A percentile compares a stretch with the other conserved stretches of the same genome.
Evolutionary conservation across 2,113 vertebrate species (phyloP).

Genomic region (Phylloscopus trochiloides): DNA sequence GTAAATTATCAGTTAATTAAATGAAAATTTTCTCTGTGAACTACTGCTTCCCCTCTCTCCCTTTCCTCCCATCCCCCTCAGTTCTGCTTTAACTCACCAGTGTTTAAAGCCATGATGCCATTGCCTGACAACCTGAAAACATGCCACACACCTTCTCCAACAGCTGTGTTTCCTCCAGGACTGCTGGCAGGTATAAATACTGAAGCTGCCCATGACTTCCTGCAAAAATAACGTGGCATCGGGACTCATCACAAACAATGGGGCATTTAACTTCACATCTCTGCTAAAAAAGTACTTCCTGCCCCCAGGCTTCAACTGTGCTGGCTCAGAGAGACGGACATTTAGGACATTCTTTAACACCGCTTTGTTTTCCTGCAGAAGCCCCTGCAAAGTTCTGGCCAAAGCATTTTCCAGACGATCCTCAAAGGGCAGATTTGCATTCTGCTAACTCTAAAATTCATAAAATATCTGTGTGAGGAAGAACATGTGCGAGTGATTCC

Average conservation of each 20-base stretch:
- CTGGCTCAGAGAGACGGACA: neutral
- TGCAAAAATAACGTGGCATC: neutral
- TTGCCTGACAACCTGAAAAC: neutral
- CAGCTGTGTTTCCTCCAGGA: neutral
- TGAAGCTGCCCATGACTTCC: neutral
- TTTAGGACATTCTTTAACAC: neutral
- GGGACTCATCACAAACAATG: neutral
- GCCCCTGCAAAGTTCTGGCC: neutral
- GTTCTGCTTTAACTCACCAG: neutral
- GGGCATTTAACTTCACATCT: neutral
- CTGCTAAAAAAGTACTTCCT: neutral
- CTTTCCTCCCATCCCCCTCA: neutral
- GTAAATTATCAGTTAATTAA: constrained; percentile 42
- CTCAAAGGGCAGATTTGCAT: neutral
- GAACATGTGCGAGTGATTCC: neutral
- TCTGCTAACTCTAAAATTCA: neutral
- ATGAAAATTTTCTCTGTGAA: neutral
- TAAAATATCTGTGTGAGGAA: neutral
- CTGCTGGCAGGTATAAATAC: neutral
- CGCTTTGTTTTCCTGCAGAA: neutral
- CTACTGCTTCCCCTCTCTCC: neutral
- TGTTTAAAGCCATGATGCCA: neutral
- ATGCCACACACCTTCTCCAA: neutral
- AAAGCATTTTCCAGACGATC: neutral
- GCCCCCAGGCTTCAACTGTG: neutral